A percentile compares a stretch with the other conserved stretches of the same genome.
These are phyloP conservation scores for Dione juno DNA, from an alignment of 2,888 invertebrate genomes.

Conservation along the genomic window DNA sequence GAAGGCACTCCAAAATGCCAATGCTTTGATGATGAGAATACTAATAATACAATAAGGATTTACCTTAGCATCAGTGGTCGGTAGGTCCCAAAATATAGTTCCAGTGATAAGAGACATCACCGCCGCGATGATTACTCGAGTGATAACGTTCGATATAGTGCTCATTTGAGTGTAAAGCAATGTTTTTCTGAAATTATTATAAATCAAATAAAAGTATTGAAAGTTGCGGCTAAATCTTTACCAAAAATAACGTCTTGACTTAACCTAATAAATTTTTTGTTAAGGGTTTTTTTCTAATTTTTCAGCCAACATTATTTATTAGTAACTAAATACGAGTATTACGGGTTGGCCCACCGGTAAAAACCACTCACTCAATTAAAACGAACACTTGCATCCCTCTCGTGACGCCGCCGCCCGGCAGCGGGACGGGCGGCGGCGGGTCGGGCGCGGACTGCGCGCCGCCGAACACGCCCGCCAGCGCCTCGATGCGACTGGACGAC, in stretches of 20 bases:
- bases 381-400: constrained; percentile 89
- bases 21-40: too few species aligned
- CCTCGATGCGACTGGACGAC: constrained; percentile 96
- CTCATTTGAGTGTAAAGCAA: constrained; percentile 93
- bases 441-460: constrained; percentile 84
- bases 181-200: constrained; percentile 77
- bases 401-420: constrained; percentile 89
- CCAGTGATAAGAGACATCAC: constrained; percentile 93
- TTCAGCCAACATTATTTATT: too few species aligned
- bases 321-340: too few species aligned
- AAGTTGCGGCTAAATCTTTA: too few species aligned
- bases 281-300: too few species aligned
- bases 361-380: constrained; percentile 72
- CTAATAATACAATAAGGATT: neutral
- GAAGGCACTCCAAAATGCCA: too few species aligned
- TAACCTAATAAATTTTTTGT: neutral
- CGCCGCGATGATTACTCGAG: constrained; percentile 90
- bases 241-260: neutral
- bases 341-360: too few species aligned
- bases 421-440: constrained; percentile 84
- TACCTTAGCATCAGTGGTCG: constrained; percentile 87
- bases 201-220: neutral
- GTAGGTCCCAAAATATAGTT: constrained; percentile 95
- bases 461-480: constrained; percentile 92
- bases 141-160: constrained; percentile 90